Percentiles rank a stretch among this genome's conserved stretches.
phyloP scores from a whole-genome alignment of 2,888 invertebrate species.

The Drosophila greeni region DNA sequence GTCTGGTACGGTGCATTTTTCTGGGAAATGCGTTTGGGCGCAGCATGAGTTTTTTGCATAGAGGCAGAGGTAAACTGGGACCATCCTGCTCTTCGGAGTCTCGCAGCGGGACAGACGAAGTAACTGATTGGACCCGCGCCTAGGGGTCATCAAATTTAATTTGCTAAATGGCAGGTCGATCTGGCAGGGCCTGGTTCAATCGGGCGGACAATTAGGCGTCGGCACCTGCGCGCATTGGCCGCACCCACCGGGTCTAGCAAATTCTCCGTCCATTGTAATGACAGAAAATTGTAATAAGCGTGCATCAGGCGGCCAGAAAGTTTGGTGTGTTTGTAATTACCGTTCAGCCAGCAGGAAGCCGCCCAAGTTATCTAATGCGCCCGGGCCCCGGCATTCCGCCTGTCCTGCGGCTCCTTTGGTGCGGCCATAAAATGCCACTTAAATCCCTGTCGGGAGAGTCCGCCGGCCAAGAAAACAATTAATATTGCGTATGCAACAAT shows the following conservation, averaged over 20 bases:
- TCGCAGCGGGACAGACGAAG: slow-evolving; percentile 28
- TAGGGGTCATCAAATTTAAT: slow-evolving; percentile 63
- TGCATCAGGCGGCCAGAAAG: slow-evolving; percentile 54
- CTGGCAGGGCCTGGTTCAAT: slow-evolving; percentile 6
- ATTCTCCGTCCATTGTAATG: slow-evolving; percentile 60
- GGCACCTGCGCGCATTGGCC: slow-evolving; percentile 58
- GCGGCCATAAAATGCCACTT: slow-evolving; percentile 66
- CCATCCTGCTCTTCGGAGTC: slow-evolving; percentile 40
- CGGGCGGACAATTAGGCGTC: slow-evolving; percentile 43
- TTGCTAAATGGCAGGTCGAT: slow-evolving; percentile 40
- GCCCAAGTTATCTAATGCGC: slow-evolving; percentile 52
- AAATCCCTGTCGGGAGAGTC: slow-evolving; percentile 44
- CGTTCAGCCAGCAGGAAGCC: slow-evolving; percentile 41
- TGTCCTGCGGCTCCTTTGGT: slow-evolving; percentile 16
- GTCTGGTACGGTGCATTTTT: neutral
- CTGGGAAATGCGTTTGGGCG: slow-evolving; percentile 1
- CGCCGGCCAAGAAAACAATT: slow-evolving; percentile 62
- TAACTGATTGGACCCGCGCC: slow-evolving; percentile 54
- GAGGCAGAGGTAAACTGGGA: neutral
- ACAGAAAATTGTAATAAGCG: slow-evolving; percentile 67
- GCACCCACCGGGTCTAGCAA: slow-evolving; percentile 22
- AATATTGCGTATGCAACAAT: slow-evolving; percentile 70
- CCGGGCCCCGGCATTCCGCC: slow-evolving; percentile 7
- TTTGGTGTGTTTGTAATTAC: slow-evolving; percentile 53
- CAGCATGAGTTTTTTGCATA: slow-evolving; percentile 30